Evolutionary conservation across 2,797 vertebrate species (phyloP).

Genomic region (Phrynocephalus guinanensis): DNA sequence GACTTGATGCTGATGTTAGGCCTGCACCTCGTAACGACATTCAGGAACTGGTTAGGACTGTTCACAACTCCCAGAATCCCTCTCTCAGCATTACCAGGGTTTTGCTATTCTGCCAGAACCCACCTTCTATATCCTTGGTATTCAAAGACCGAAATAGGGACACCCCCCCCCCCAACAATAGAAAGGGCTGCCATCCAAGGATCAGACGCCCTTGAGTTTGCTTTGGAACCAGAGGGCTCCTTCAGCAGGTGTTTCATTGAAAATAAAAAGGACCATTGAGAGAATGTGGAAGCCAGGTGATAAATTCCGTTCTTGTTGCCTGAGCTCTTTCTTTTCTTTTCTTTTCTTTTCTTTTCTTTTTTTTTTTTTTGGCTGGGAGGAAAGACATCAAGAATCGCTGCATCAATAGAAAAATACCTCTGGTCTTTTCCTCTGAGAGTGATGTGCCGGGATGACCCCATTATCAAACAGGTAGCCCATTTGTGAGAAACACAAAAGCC

Average conservation of each 20-base stretch:
- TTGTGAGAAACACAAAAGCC: conserved; percentile 52
- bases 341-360: no score
- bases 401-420: conserved; percentile 53
- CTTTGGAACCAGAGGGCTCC: conserved; percentile 49
- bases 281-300: conserved; percentile 65
- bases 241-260: conserved; percentile 51
- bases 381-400: conserved; percentile 48
- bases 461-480: conserved; percentile 44
- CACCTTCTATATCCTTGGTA: conserved; percentile 25
- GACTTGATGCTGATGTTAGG: neutral
- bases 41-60: neutral
- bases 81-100: neutral
- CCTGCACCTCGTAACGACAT: neutral
- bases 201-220: conserved; percentile 26
- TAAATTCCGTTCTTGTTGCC: conserved; percentile 46
- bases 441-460: conserved; percentile 45
- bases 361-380: neutral
- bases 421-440: conserved; percentile 34
- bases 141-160: conserved; percentile 46
- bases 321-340: conserved; percentile 25
- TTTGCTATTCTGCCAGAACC: neutral
- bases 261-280: conserved; percentile 32
- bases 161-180: neutral
- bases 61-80: neutral
- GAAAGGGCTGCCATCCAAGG: conserved; percentile 37